phyloP scores from a whole-genome alignment of 2,113 vertebrate species.

The Pitta sordida region DNA sequence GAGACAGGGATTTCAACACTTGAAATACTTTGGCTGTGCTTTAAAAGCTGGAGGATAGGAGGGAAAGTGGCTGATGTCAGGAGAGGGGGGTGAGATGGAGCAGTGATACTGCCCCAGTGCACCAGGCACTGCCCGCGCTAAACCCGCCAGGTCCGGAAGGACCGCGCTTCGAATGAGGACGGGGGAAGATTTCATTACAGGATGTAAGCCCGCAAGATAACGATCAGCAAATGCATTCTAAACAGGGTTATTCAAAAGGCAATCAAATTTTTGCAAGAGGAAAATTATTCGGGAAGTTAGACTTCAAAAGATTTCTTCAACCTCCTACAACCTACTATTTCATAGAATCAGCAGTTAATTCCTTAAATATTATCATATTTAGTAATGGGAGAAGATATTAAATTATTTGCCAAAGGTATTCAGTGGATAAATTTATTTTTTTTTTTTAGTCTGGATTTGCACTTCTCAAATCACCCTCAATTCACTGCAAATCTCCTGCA shows the following conservation, averaged over 20 bases:
- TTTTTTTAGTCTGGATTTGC: not conserved
- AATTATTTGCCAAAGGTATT: not conserved
- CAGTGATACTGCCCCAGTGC: not conserved
- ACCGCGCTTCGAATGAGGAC: accelerated
- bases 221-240: not conserved
- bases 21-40: not conserved
- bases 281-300: not conserved
- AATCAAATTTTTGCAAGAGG: not conserved
- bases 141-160: not conserved
- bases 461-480: not conserved
- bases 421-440: not conserved
- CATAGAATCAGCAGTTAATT: not conserved
- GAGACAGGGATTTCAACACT: not conserved
- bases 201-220: not conserved
- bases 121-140: accelerated
- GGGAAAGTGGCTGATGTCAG: not conserved
- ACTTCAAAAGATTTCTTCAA: not conserved
- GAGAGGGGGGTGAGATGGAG: not conserved
- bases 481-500: not conserved
- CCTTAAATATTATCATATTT: not conserved
- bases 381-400: not conserved
- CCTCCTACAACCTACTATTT: not conserved
- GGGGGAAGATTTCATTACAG: not conserved
- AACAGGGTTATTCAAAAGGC: not conserved
- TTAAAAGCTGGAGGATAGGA: not conserved